Conservation (phyloP, 2,113 vertebrate genomes). For the Caranx melampygus region DNA sequence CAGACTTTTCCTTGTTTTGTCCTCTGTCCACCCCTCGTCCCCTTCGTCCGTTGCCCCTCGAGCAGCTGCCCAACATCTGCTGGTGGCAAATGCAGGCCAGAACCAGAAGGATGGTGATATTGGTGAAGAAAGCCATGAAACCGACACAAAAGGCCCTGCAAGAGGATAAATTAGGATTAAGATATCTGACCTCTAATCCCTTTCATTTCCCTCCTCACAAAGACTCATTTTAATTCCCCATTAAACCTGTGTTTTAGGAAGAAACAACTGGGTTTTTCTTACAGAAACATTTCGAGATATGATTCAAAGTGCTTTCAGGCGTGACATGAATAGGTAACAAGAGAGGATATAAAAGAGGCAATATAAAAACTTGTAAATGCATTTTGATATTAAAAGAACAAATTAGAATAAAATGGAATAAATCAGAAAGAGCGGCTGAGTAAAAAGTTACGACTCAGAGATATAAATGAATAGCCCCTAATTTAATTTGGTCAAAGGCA, state of each 20-base stretch:
- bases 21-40: conserved; percentile 45
- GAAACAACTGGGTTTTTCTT: not conserved
- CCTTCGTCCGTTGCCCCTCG: conserved; percentile 71
- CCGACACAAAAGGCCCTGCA: conserved; percentile 40
- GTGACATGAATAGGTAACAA: not conserved
- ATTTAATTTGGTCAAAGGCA: too few relatives aligned
- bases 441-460: not conserved
- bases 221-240: not conserved
- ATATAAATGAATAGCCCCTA: not conserved
- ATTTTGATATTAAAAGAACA: not conserved
- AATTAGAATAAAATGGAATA: not conserved
- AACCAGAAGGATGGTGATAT: conserved; percentile 80
- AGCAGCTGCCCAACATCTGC: conserved; percentile 73
- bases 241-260: not conserved
- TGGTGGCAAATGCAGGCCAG: conserved; percentile 82
- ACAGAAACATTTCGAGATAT: not conserved
- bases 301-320: not conserved
- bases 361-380: not conserved
- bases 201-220: conserved; percentile 5
- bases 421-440: not conserved
- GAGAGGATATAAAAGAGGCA: not conserved
- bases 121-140: conserved; percentile 80
- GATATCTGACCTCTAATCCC: conserved; percentile 18
- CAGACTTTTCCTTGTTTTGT: conserved; percentile 40
- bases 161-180: conserved; percentile 49